Evolutionary conservation across 2,797 vertebrate species (phyloP), one percentile per base, ranked within the genome.

Genomic region (Lateolabrax maculatus): DNA sequence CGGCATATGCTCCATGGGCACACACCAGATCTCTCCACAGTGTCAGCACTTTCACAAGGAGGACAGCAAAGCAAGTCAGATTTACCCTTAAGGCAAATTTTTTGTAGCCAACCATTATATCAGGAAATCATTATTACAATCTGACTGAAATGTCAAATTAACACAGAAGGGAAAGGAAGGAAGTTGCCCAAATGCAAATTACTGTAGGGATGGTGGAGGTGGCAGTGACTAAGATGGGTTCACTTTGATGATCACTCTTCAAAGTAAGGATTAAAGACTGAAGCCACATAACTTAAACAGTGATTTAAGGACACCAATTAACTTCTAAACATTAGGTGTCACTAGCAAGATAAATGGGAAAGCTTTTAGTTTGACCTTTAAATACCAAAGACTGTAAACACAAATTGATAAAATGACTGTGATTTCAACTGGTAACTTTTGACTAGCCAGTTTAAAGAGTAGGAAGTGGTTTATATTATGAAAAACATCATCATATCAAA

Each of bases 61-160:
- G 74, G 77, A 77, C 83, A 84, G 82, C 41, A 64, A 74, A 67
- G 77, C 80, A 82, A 88, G 89, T 83, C 90, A 91, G 77, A 86
- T 87, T 77, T 89, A 87, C 89, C 92, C 90, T 93, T 93, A 91
- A 78, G 87, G 79, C 83, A 87, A 86, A 91, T 93, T 84, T n/a
- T 91, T 86, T 89, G 84, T 82, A 80, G 76, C 75, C 85, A 85
- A 84, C 74, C 81, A 80, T 81, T 90, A 77, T 77, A 89, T 89
- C 87, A 84, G 83, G 68, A 81, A 90, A 90, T 90, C 88, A 80
- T 80, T 87, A 66, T 85, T 87, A 86, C 85, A 80, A 80, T 83
- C 72, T 57, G 72, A 82, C 74, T 78, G 31, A 87, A 89, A 87
- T 90, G 83, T 87, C 84, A 92, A 89, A 91, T 91, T 81, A 88